phyloP scores from a whole-genome alignment of 2,888 invertebrate species.

The Scaeva pyrastri region DNA sequence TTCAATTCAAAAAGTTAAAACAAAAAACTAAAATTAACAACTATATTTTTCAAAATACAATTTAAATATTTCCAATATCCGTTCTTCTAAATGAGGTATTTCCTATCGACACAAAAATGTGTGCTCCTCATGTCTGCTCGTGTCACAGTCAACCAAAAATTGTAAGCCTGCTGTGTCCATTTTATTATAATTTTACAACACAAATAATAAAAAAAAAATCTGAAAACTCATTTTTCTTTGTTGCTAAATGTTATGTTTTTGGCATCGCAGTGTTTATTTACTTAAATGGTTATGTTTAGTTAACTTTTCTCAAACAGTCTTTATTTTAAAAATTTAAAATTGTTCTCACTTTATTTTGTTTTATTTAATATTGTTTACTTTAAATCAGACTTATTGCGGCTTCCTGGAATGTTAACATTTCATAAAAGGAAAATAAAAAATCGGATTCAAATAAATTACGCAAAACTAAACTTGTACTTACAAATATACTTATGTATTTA shows the following conservation, averaged over 20 bases:
- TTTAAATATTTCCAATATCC: too few species aligned
- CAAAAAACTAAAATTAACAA: too few species aligned
- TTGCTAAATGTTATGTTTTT: slow-evolving; percentile 54
- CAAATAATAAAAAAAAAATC: slow-evolving; percentile 31
- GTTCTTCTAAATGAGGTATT: too few species aligned
- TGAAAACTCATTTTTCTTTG: slow-evolving; percentile 35
- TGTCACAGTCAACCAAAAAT: too few species aligned
- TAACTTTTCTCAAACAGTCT: slow-evolving; percentile 58
- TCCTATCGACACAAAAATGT: too few species aligned
- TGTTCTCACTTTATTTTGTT: slow-evolving; percentile 10
- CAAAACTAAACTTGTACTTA: slow-evolving; percentile 5
- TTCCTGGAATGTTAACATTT: slow-evolving; percentile 63
- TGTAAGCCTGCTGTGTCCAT: too few species aligned
- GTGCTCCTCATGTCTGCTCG: too few species aligned
- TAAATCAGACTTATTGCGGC: slow-evolving; percentile 51
- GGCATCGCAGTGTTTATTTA: slow-evolving; percentile 60
- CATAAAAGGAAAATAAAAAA: slow-evolving; percentile 31
- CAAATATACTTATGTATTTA: slow-evolving; percentile 16
- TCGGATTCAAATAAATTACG: slow-evolving; percentile 28
- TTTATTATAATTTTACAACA: background rate
- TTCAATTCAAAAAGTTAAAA: too few species aligned
- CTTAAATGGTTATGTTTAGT: slow-evolving; percentile 24
- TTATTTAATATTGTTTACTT: slow-evolving; percentile 24
- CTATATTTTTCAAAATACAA: too few species aligned
- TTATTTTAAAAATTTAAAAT: slow-evolving; percentile 36